phyloP scores from a whole-genome alignment of 2,888 invertebrate species.

The Lasiommata megera region DNA sequence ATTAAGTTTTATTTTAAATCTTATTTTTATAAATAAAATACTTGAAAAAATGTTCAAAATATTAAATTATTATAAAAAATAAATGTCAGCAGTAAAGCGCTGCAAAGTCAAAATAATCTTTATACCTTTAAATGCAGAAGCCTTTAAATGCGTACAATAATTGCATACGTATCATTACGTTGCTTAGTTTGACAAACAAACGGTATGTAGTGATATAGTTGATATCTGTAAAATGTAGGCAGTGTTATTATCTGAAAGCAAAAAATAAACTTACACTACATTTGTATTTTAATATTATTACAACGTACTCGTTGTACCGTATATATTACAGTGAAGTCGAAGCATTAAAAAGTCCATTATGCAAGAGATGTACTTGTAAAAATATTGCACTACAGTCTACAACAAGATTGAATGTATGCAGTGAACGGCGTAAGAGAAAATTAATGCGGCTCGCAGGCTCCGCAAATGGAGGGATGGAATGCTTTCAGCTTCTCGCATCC shows the following conservation, averaged over 20 bases:
- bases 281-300: neutral
- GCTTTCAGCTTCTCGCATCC: constrained; percentile 25
- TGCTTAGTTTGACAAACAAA: too few species aligned
- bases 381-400: constrained; percentile 11
- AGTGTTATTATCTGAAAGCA: neutral
- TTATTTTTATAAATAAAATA: too few species aligned
- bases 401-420: constrained; percentile 14
- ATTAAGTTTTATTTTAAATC: too few species aligned
- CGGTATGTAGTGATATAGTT: too few species aligned
- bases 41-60: too few species aligned
- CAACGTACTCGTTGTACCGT: neutral
- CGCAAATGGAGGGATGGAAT: constrained; percentile 22
- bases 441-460: constrained; percentile 16
- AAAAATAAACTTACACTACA: neutral
- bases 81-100: too few species aligned
- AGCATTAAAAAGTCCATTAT: constrained; percentile 15
- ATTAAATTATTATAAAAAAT: too few species aligned
- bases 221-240: neutral
- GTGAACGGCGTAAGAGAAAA: constrained; percentile 14
- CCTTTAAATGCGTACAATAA: too few species aligned
- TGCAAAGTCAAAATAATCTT: too few species aligned
- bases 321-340: neutral
- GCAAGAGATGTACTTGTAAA: constrained; percentile 3
- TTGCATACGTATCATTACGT: too few species aligned
- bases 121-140: too few species aligned